A percentile compares a stretch with the other conserved stretches of the same genome.
Evolutionary conservation across 2,888 invertebrate species (phyloP).

Genomic region (Orchesella flavescens): DNA sequence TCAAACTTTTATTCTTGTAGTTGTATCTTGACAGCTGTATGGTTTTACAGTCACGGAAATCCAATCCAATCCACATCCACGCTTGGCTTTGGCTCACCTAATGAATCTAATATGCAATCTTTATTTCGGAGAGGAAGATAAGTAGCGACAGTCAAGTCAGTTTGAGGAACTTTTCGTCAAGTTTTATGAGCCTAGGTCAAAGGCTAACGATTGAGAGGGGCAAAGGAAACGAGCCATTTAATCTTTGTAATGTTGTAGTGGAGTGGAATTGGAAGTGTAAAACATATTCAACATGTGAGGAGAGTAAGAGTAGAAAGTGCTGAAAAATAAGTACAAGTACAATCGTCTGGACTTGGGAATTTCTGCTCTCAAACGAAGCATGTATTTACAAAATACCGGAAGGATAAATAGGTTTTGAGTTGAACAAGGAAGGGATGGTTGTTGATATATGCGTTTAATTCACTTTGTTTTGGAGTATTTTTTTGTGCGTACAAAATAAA

Average conservation of each 20-base stretch:
- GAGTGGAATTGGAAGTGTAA: background rate
- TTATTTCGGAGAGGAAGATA: background rate
- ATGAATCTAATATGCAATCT: constrained; percentile 4
- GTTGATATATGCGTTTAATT: background rate
- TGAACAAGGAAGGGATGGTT: background rate
- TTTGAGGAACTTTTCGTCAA: background rate
- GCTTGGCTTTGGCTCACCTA: background rate
- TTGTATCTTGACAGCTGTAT: constrained; percentile 9
- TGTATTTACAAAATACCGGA: constrained; percentile 13
- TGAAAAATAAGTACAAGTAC: background rate
- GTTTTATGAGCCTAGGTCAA: constrained; percentile 7
- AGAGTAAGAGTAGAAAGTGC: background rate
- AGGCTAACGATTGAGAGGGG: background rate
- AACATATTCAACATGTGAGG: no score
- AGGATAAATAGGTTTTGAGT: background rate
- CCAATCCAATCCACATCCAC: no score
- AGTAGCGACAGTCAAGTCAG: constrained; percentile 14
- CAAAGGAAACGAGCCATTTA: constrained; percentile 5
- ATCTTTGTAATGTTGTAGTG: constrained; percentile 5
- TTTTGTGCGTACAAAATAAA: background rate
- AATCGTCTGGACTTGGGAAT: background rate
- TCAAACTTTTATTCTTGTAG: background rate
- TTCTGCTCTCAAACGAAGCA: background rate
- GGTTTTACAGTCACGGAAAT: constrained; percentile 18
- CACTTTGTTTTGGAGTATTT: background rate